Percentiles rank a stretch among this genome's conserved stretches.
Evolutionary conservation across 2,888 invertebrate species (phyloP).

Genomic region (Macroteleia sp.): DNA sequence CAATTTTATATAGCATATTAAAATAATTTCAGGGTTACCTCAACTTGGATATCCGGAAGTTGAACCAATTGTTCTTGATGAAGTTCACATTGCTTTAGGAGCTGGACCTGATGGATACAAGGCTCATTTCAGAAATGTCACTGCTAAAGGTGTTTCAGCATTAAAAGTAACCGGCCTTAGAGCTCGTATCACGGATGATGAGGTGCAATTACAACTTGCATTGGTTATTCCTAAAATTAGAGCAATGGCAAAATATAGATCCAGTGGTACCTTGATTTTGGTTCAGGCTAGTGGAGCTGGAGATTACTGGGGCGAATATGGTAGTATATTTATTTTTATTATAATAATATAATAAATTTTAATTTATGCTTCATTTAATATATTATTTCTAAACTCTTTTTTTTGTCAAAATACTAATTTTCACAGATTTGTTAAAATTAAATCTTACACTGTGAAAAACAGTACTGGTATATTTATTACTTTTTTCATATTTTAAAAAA

Average conservation of each 20-base stretch:
- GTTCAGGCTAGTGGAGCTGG: constrained; percentile 93
- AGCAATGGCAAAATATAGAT: constrained; percentile 91
- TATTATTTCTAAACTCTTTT: too few species aligned
- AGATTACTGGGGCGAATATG: constrained; percentile 95
- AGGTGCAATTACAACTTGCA: constrained; percentile 92
- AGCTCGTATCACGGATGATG: constrained; percentile 86
- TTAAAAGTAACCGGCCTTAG: constrained; percentile 91
- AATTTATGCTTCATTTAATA: too few species aligned
- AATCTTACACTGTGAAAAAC: too few species aligned
- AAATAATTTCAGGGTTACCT: constrained; percentile 74
- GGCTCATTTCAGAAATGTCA: constrained; percentile 91
- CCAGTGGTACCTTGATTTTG: constrained; percentile 91
- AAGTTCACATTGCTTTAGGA: constrained; percentile 91
- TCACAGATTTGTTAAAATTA: too few species aligned
- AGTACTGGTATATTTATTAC: too few species aligned
- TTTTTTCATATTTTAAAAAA: too few species aligned
- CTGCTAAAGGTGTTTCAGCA: constrained; percentile 92
- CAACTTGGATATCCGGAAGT: constrained; percentile 84
- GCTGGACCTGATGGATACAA: constrained; percentile 93
- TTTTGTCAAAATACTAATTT: too few species aligned
- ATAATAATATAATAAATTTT: too few species aligned
- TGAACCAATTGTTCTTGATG: constrained; percentile 92
- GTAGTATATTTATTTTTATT: too few species aligned
- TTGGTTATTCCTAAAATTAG: constrained; percentile 92
- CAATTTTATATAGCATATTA: too few species aligned